These are phyloP conservation scores for Micromys minutus DNA, from an alignment of 2,113 vertebrate genomes.

Conservation along the genomic window DNA sequence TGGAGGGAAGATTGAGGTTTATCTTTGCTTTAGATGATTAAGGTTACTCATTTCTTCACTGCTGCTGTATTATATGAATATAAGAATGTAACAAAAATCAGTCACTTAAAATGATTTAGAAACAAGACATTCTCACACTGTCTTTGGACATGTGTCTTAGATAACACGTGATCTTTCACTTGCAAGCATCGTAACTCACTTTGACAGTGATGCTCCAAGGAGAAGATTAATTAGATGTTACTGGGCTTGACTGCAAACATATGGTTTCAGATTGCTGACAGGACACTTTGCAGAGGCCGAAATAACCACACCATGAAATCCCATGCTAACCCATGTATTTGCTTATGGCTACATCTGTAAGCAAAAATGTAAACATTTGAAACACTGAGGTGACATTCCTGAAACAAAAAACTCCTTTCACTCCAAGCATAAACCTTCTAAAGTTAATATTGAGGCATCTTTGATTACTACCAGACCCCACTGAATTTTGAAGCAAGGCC, in stretches of 20 bases:
- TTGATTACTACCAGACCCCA: slow-evolving; percentile 82
- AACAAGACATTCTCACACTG: slow-evolving; percentile 49
- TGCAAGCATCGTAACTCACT: slow-evolving; percentile 71
- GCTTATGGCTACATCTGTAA: slow-evolving; percentile 70
- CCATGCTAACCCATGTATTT: slow-evolving; percentile 56
- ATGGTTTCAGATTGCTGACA: slow-evolving; percentile 70
- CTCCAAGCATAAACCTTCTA: slow-evolving; percentile 72
- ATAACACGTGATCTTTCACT: slow-evolving; percentile 53
- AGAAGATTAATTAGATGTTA: slow-evolving; percentile 75
- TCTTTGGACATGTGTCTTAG: slow-evolving; percentile 22
- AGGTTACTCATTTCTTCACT: slow-evolving; percentile 21
- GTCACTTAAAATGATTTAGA: neutral
- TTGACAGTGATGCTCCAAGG: slow-evolving; percentile 65
- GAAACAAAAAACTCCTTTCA: slow-evolving; percentile 74
- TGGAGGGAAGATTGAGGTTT: neutral
- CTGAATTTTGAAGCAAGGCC: slow-evolving; percentile 72
- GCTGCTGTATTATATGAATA: neutral
- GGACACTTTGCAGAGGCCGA: slow-evolving; percentile 77
- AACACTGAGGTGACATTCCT: slow-evolving; percentile 81
- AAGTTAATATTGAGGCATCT: slow-evolving; percentile 70
- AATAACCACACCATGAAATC: slow-evolving; percentile 79
- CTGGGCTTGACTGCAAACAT: slow-evolving; percentile 68
- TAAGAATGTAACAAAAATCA: slow-evolving; percentile 25
- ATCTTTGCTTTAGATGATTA: neutral
- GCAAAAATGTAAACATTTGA: slow-evolving; percentile 82